Percentiles rank a stretch among this genome's conserved stretches.
These are phyloP conservation scores for Timema podura DNA, from an alignment of 2,888 invertebrate species.

Conservation along the genomic window DNA sequence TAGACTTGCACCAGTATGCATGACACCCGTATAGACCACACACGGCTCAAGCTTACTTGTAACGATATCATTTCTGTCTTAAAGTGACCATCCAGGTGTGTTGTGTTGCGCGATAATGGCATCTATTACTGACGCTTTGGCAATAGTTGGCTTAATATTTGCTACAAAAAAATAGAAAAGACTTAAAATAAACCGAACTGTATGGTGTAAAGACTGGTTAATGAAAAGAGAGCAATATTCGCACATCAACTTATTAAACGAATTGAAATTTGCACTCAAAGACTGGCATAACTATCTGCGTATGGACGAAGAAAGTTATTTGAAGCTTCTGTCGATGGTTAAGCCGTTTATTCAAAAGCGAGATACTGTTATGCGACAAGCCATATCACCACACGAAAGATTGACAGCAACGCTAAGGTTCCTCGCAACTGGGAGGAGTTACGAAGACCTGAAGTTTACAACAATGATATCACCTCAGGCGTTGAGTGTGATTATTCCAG, in stretches of 20 bases:
- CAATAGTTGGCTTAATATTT: no score
- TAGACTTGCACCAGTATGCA: no score
- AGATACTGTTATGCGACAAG: constrained; percentile 37
- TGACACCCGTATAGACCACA: no score
- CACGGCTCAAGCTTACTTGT: no score
- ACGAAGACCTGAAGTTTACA: constrained; percentile 31
- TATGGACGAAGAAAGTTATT: not conserved
- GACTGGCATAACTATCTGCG: constrained; percentile 7
- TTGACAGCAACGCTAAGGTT: constrained; percentile 36
- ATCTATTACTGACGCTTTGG: no score
- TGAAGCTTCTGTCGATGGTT: constrained; percentile 15
- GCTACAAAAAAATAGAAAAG: no score
- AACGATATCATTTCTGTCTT: no score
- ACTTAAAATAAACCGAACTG: no score
- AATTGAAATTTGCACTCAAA: not conserved
- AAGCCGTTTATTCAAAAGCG: constrained; percentile 33
- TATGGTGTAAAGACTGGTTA: not conserved
- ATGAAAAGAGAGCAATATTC: not conserved
- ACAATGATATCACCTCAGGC: constrained; percentile 33
- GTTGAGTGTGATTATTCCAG: constrained; percentile 32
- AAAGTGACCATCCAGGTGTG: no score
- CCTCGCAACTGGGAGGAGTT: constrained; percentile 30
- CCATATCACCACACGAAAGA: constrained; percentile 37
- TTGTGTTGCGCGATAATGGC: no score
- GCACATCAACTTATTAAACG: not conserved